Conservation (phyloP, 1,140 invertebrate genomes). For the Lordiphosa collinella region DNA sequence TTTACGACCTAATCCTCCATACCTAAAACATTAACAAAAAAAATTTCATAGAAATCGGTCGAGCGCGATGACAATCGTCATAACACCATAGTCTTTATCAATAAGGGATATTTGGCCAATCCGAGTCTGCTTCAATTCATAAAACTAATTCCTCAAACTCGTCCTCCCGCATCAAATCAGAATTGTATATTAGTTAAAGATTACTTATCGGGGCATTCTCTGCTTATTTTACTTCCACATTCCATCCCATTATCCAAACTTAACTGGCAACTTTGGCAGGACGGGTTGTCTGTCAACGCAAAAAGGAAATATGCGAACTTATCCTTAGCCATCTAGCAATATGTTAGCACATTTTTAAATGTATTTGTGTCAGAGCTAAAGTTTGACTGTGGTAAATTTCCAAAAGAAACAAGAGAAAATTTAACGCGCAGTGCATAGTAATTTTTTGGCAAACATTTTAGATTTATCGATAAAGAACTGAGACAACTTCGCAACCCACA, state of each 20-base stretch:
- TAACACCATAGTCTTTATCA: too few species aligned
- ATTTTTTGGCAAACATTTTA: constrained; percentile 73
- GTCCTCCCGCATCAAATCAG: constrained; percentile 15
- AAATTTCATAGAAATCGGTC: too few species aligned
- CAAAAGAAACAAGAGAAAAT: constrained; percentile 20
- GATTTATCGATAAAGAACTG: constrained; percentile 33
- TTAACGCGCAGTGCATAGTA: constrained; percentile 52
- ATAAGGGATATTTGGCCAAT: too few species aligned
- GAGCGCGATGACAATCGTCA: too few species aligned
- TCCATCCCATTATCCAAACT: constrained; percentile 33
- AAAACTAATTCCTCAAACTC: too few species aligned
- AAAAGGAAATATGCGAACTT: constrained; percentile 38
- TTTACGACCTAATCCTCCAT: too few species aligned
- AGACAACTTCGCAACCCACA: constrained; percentile 56
- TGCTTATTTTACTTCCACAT: background rate
- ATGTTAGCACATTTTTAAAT: constrained; percentile 64
- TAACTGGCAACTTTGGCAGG: constrained; percentile 36
- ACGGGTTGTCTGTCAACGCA: constrained; percentile 25
- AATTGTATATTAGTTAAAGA: constrained; percentile 25
- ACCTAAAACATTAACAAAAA: too few species aligned
- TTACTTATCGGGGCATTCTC: constrained; percentile 18
- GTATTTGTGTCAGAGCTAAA: constrained; percentile 54
- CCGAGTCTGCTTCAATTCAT: too few species aligned
- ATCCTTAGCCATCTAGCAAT: constrained; percentile 27
- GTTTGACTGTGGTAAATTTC: constrained; percentile 73